These are phyloP conservation scores for Furnarius figulus DNA, from an alignment of 2,113 vertebrate genomes.

Conservation along the genomic window DNA sequence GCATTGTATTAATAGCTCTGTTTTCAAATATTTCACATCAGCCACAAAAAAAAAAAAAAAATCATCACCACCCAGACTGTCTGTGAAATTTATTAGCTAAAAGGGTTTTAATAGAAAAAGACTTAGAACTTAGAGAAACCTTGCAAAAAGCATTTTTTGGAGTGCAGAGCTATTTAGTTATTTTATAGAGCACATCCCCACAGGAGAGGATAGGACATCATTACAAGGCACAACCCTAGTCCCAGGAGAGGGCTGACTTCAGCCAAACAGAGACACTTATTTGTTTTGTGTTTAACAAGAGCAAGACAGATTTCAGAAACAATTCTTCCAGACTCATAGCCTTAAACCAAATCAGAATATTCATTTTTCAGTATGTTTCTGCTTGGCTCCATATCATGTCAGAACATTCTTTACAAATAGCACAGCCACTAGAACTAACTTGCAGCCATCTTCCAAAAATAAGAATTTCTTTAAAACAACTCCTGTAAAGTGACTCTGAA, in stretches of 20 bases:
- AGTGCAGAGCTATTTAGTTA: neutral
- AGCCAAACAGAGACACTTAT: neutral
- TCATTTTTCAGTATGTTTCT: neutral
- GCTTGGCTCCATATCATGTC: neutral
- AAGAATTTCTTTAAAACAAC: neutral
- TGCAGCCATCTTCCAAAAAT: neutral
- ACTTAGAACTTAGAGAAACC: neutral
- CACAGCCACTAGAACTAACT: neutral
- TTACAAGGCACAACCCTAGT: neutral
- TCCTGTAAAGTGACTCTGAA: neutral
- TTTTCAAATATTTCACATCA: neutral
- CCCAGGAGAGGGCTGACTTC: accelerated
- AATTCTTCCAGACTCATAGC: neutral
- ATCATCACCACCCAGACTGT: neutral
- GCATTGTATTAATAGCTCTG: neutral
- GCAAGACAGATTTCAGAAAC: neutral
- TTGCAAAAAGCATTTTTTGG: neutral
- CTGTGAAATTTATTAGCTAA: constrained; percentile 21
- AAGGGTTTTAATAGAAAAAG: neutral
- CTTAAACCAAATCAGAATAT: neutral
- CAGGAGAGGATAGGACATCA: neutral
- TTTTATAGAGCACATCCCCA: constrained; percentile 4
- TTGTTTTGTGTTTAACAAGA: constrained; percentile 7
- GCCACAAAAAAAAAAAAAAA: neutral
- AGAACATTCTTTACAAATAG: neutral